Evolutionary conservation across 2,797 vertebrate genomes (phyloP).

Genomic region (Prionace glauca): DNA sequence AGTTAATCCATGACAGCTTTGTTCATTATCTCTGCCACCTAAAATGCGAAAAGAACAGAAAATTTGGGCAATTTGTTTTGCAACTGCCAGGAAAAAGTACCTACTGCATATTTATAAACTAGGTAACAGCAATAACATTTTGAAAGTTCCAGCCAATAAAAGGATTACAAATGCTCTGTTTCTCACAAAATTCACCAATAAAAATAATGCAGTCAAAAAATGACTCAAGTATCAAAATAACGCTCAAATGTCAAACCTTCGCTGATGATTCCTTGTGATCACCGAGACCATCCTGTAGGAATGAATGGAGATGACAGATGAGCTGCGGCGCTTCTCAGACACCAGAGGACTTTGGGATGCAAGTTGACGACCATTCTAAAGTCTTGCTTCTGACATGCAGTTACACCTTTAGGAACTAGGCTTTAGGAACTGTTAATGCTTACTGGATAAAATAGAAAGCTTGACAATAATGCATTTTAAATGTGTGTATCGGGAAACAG

Average conservation of each 20-base stretch:
- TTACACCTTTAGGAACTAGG: constrained; percentile 92
- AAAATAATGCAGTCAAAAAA: not conserved
- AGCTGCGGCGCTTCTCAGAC: constrained; percentile 95
- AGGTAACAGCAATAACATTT: not conserved
- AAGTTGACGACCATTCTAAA: constrained; percentile 65
- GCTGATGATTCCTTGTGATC: constrained; percentile 95
- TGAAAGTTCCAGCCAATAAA: not conserved
- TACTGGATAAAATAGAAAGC: not conserved
- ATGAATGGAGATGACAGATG: constrained; percentile 99
- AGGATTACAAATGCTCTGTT: not conserved
- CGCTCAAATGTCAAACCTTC: constrained; percentile 78
- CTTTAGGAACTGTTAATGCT: constrained; percentile 68
- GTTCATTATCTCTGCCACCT: not conserved
- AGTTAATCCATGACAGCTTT: not conserved
- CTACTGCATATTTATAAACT: not conserved
- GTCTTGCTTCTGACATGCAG: constrained; percentile 58
- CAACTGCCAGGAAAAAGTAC: not conserved
- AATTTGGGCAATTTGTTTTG: not conserved
- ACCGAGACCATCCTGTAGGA: constrained; percentile 98
- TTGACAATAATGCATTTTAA: constrained; percentile 43
- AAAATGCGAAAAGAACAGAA: not conserved
- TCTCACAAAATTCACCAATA: not conserved
- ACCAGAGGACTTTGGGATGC: constrained; percentile 71
- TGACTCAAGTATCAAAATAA: constrained; percentile 33
- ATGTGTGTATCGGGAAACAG: constrained; percentile 13